Evolutionary conservation across 2,113 vertebrate genomes (phyloP).

Genomic region (Phalacrocorax aristotelis): DNA sequence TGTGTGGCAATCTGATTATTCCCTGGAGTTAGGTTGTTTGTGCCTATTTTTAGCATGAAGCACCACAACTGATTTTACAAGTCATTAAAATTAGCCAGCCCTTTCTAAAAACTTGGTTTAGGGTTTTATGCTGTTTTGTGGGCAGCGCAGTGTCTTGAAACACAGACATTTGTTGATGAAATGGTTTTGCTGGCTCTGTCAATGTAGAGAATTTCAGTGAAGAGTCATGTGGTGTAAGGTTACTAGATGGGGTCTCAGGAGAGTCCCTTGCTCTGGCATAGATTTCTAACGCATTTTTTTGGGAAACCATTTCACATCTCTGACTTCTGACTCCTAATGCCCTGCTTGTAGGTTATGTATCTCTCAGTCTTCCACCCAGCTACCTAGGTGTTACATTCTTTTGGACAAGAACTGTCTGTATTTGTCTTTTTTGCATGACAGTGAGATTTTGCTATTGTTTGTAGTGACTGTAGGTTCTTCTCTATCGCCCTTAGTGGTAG

Average conservation of each 20-base stretch:
- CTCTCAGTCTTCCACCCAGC: background rate
- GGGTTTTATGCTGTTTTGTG: background rate
- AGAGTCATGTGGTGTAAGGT: background rate
- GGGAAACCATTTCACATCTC: background rate
- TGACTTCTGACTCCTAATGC: background rate
- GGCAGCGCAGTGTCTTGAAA: background rate
- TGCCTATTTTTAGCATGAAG: slow-evolving; percentile 41
- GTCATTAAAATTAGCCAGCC: background rate
- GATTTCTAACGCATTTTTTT: background rate
- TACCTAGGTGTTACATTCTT: background rate
- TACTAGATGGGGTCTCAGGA: background rate
- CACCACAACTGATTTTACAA: slow-evolving; percentile 14
- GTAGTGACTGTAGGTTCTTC: background rate
- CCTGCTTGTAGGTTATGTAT: background rate
- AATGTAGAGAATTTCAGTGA: background rate
- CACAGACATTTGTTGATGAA: background rate
- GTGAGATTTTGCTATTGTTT: background rate
- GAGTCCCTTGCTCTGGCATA: background rate
- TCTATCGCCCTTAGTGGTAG: background rate
- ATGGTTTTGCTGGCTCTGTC: background rate
- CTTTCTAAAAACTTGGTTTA: background rate
- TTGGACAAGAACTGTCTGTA: background rate
- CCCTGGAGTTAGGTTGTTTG: slow-evolving; percentile 37
- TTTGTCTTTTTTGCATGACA: background rate
- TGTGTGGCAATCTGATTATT: background rate